Conservation (phyloP, 2,113 vertebrate species). For the Drymodes brunneopygia region DNA sequence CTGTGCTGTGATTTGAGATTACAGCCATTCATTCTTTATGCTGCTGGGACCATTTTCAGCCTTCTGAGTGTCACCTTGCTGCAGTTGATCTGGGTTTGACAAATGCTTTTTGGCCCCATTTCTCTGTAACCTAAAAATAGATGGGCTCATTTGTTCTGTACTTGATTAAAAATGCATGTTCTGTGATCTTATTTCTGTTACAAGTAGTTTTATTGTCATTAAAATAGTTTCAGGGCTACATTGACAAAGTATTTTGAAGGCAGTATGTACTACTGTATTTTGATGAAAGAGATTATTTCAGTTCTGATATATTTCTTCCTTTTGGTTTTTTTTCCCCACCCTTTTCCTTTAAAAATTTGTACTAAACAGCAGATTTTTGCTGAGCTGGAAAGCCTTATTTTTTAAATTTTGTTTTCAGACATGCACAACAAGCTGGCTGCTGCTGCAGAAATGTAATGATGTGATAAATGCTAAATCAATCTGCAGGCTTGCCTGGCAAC, state of each 20-base stretch:
- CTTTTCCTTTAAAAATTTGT: not conserved
- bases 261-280: not conserved
- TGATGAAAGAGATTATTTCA: not conserved
- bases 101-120: not conserved
- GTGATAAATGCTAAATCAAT: slow-evolving; percentile 87
- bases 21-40: not conserved
- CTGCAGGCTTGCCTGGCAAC: slow-evolving; percentile 92
- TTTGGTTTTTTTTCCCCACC: not conserved
- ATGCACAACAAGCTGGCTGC: slow-evolving; percentile 77
- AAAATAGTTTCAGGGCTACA: not conserved
- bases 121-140: not conserved
- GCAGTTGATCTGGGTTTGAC: not conserved
- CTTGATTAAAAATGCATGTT: not conserved
- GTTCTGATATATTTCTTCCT: not conserved
- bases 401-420: slow-evolving; percentile 69
- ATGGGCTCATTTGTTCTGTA: not conserved
- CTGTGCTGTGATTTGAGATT: not conserved
- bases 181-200: not conserved
- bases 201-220: not conserved
- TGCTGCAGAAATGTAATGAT: slow-evolving; percentile 90
- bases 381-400: not conserved
- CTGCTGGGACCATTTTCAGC: not conserved
- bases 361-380: not conserved
- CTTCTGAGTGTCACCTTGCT: not conserved
- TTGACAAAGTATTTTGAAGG: not conserved